A percentile compares a stretch with the other conserved stretches of the same genome.
Conservation (phyloP, 2,113 vertebrate genomes). For the Epinephelus moara region DNA sequence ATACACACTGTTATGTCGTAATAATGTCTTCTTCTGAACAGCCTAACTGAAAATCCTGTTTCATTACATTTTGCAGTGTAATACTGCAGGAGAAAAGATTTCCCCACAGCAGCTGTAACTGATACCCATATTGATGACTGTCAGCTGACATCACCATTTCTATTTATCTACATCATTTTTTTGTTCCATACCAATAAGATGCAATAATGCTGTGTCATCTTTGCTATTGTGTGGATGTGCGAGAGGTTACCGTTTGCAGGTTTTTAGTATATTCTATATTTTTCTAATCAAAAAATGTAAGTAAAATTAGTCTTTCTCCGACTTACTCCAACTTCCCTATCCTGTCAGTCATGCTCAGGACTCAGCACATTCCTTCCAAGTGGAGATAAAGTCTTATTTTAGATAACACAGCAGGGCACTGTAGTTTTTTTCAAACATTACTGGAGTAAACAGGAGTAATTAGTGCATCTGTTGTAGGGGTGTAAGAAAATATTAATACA, state of each 20-base stretch:
- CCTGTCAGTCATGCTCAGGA: not conserved
- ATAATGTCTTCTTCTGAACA: not conserved
- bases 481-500: too few relatives aligned
- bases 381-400: not conserved
- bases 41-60: not conserved
- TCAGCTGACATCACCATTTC: not conserved
- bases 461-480: not conserved
- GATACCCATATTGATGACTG: not conserved
- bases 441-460: not conserved
- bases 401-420: not conserved
- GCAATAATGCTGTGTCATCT: not conserved
- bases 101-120: not conserved
- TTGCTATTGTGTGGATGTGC: not conserved
- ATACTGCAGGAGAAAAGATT: not conserved
- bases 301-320: not conserved
- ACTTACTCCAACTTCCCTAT: not conserved
- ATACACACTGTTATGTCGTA: not conserved
- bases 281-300: not conserved
- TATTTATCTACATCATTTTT: not conserved
- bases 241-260: too few relatives aligned
- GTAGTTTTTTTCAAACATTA: too few relatives aligned
- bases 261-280: not conserved
- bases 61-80: not conserved
- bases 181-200: not conserved
- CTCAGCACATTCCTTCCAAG: not conserved